phyloP scores from a whole-genome alignment of 2,888 invertebrate species.

The Erebia ligea region DNA sequence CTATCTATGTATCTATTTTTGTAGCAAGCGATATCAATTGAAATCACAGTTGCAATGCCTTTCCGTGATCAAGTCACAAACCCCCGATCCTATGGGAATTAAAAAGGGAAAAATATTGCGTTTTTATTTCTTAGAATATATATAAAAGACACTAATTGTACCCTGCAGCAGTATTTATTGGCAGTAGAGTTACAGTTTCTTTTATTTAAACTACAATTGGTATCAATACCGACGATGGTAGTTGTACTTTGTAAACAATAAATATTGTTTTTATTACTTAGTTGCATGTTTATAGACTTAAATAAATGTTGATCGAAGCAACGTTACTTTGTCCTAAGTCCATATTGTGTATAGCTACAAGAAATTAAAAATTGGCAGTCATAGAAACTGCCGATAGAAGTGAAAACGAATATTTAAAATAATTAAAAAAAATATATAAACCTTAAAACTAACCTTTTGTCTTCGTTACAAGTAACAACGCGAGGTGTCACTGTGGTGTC shows the following conservation, averaged over 20 bases:
- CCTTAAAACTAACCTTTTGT: too few relatives aligned
- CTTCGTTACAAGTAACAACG: too few relatives aligned
- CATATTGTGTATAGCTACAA: too few relatives aligned
- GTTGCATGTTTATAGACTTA: too few relatives aligned
- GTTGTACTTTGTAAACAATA: background rate
- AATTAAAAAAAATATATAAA: too few relatives aligned
- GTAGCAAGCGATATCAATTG: background rate
- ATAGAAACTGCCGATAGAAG: too few relatives aligned
- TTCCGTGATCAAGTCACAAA: conserved; percentile 10
- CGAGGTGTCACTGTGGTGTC: too few relatives aligned
- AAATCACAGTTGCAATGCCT: background rate
- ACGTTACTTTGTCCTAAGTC: too few relatives aligned
- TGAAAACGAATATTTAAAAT: too few relatives aligned
- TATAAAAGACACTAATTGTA: conserved; percentile 38
- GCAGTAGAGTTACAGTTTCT: conserved; percentile 17
- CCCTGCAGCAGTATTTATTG: conserved; percentile 32
- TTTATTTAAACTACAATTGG: conserved; percentile 5
- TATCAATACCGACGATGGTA: background rate
- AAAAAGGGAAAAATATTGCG: conserved; percentile 48
- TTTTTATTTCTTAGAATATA: conserved; percentile 43
- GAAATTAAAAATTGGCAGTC: too few relatives aligned
- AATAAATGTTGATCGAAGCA: too few relatives aligned
- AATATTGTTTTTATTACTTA: background rate
- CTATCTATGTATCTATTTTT: background rate
- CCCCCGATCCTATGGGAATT: conserved; percentile 51